phyloP scores from a whole-genome alignment of 64 coral and sea anemone genomes.

The Stichodactyla mertensii region DNA sequence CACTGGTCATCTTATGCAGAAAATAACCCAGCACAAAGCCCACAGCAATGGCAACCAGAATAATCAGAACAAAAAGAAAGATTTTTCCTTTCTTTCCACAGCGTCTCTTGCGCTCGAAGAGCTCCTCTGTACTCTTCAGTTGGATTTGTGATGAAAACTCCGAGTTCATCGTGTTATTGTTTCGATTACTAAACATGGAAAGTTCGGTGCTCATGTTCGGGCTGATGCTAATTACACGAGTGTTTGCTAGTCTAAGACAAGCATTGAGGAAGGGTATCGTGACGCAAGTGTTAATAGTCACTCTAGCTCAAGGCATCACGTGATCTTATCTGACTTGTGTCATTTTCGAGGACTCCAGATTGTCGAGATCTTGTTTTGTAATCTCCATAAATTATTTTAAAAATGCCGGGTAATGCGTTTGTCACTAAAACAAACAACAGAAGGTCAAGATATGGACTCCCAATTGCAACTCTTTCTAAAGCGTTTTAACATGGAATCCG shows the following conservation, averaged over 20 bases:
- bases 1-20: neutral
- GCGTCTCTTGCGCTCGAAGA: neutral
- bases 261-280: neutral
- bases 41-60: neutral
- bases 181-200: neutral
- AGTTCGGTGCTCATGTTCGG: neutral
- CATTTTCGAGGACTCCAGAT: neutral
- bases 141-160: slow-evolving; percentile 9
- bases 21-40: slow-evolving; percentile 43
- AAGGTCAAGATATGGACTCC: neutral
- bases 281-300: neutral
- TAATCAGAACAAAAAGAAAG: neutral
- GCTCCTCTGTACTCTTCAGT: slow-evolving; percentile 10
- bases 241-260: neutral
- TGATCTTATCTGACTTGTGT: neutral
- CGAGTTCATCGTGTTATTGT: neutral
- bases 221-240: neutral
- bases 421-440: neutral
- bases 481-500: too few species aligned
- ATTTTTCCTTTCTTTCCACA: neutral
- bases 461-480: neutral
- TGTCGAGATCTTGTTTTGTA: slow-evolving; percentile 6
- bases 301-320: neutral
- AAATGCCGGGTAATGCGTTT: neutral
- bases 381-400: slow-evolving; percentile 11